phyloP scores from a whole-genome alignment of 2,888 invertebrate genomes.

The Cataglyphis rosenhaueri region DNA sequence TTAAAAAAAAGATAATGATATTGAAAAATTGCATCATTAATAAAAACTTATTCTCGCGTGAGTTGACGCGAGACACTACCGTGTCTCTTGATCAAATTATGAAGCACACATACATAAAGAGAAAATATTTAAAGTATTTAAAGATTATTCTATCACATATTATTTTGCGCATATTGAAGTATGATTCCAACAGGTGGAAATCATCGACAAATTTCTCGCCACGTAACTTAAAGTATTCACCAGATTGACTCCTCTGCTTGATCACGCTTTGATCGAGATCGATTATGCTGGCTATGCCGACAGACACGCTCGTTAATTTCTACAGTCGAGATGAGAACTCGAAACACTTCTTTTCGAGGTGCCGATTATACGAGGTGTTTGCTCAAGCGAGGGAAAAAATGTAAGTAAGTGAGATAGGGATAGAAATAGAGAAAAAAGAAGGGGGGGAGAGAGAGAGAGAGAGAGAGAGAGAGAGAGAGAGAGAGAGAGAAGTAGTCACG shows the following conservation, averaged over 20 bases:
- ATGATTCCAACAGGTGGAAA: constrained; percentile 12
- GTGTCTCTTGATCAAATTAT: too few species aligned
- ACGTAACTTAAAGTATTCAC: not conserved
- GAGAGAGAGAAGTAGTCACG: constrained; percentile 60
- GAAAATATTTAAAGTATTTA: not conserved
- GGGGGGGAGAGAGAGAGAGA: constrained; percentile 37
- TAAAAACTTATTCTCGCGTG: too few species aligned
- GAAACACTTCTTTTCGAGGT: constrained; percentile 61
- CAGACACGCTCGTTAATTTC: constrained; percentile 63
- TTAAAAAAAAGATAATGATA: too few species aligned
- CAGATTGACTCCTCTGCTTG: constrained; percentile 28
- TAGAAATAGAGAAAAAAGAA: not conserved
- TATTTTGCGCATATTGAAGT: not conserved
- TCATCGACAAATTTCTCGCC: not conserved
- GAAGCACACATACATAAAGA: too few species aligned
- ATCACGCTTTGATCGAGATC: constrained; percentile 45
- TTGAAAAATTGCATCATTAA: too few species aligned
- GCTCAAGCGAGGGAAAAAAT: constrained; percentile 36
- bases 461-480: constrained; percentile 32
- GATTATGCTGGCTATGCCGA: constrained; percentile 40
- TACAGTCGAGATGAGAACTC: constrained; percentile 48
- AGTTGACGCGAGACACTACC: too few species aligned
- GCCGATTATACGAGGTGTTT: constrained; percentile 57
- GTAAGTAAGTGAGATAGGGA: constrained; percentile 10
- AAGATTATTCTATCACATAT: not conserved